A percentile compares a stretch with the other conserved stretches of the same genome.
These are phyloP conservation scores for Champsocephalus gunnari DNA, from an alignment of 2,797 vertebrate species.

Conservation along the genomic window DNA sequence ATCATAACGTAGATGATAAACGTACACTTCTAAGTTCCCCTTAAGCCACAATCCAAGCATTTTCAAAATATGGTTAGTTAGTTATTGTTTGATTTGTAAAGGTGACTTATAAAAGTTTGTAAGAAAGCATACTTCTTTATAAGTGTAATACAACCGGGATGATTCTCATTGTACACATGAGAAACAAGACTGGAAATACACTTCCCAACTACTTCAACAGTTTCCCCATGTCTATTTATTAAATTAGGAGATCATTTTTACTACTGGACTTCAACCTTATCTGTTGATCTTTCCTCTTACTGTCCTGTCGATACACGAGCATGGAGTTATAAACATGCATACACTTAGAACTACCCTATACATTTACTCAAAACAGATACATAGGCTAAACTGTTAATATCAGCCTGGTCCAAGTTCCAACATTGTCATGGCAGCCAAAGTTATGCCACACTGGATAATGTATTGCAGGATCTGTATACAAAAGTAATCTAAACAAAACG, in stretches of 20 bases:
- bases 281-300: not conserved
- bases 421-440: constrained; percentile 50
- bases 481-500: constrained; percentile 73
- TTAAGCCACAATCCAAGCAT: not conserved
- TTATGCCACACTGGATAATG: constrained; percentile 62
- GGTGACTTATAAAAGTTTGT: not conserved
- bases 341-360: not conserved
- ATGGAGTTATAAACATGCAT: not conserved
- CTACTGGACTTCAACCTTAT: not conserved
- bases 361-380: constrained; percentile 15
- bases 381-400: constrained; percentile 13
- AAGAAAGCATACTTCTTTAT: not conserved
- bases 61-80: too few species aligned
- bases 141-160: not conserved
- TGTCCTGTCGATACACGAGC: not conserved
- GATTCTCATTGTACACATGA: not conserved
- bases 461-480: constrained; percentile 68
- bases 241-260: not conserved
- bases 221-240: constrained; percentile 5
- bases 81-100: not conserved
- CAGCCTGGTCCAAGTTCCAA: constrained; percentile 21
- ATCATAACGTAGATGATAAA: too few species aligned
- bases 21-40: too few species aligned
- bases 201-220: not conserved
- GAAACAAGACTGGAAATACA: not conserved